Percentiles rank a stretch among this genome's conserved stretches.
Conservation (phyloP, 2,113 vertebrate species). For the Zosterops pallidus region DNA sequence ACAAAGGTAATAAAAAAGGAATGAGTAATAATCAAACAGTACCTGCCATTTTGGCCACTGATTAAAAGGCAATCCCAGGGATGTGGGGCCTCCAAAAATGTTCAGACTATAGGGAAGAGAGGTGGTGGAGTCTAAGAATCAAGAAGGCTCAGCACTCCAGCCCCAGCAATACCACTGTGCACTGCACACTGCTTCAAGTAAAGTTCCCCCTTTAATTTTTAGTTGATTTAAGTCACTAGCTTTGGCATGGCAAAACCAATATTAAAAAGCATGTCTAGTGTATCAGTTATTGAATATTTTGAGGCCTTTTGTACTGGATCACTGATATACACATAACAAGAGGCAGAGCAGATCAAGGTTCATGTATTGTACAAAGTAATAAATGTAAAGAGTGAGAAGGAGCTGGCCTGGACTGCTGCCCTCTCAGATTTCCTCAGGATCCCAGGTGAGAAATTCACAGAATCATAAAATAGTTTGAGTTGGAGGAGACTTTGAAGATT, state of each 20-base stretch:
- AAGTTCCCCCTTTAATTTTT: not conserved
- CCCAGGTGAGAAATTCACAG: not conserved
- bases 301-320: not conserved
- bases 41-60: not conserved
- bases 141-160: not conserved
- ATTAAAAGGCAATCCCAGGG: not conserved
- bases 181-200: not conserved
- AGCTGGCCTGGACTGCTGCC: not conserved
- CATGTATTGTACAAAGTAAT: not conserved
- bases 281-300: not conserved
- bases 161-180: not conserved
- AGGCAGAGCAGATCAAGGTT: not conserved
- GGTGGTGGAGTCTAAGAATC: not conserved
- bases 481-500: not conserved
- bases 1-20: not conserved
- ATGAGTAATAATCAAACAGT: not conserved
- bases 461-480: not conserved
- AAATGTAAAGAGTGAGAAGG: not conserved
- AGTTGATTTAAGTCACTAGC: not conserved
- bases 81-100: fast-evolving
- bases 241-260: not conserved
- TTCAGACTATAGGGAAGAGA: not conserved
- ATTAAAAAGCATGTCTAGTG: not conserved
- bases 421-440: not conserved
- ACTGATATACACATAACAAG: not conserved